Percentiles rank a stretch among this genome's conserved stretches.
phyloP scores from a whole-genome alignment of 1,140 invertebrate genomes.

The Capitella teleta region DNA sequence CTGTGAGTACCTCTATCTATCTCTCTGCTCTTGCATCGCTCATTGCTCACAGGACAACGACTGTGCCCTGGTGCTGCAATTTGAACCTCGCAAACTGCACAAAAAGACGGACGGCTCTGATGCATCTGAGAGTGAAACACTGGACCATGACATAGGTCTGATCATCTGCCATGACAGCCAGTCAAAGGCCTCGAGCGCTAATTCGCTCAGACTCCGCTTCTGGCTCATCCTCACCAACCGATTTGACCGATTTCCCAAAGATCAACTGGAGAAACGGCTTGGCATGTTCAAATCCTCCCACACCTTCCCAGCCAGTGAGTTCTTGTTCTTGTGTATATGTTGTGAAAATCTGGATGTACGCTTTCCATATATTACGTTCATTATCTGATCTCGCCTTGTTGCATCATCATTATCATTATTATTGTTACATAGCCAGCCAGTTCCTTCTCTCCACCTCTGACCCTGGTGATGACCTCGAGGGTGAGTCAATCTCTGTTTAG shows the following conservation, averaged over 20 bases:
- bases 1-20: background rate
- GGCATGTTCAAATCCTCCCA: conserved; percentile 19
- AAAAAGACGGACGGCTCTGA: conserved; percentile 51
- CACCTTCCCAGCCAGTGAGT: conserved; percentile 3
- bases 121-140: conserved; percentile 55
- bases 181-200: conserved; percentile 11
- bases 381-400: too few species aligned
- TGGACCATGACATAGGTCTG: conserved; percentile 48
- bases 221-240: conserved; percentile 61
- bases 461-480: too few species aligned
- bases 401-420: too few species aligned
- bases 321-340: too few species aligned
- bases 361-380: too few species aligned
- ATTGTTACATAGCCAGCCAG: too few species aligned
- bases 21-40: too few species aligned
- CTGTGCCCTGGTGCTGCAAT: too few species aligned
- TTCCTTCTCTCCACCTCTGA: too few species aligned
- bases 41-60: too few species aligned
- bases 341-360: too few species aligned
- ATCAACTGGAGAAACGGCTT: conserved; percentile 51
- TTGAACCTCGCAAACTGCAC: conserved; percentile 50
- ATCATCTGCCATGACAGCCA: conserved; percentile 49
- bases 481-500: too few species aligned
- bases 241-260: conserved; percentile 58
- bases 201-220: conserved; percentile 54